Evolutionary conservation across 30 jellyfish, hydroid and myxozoan genomes (phyloP).

Genomic region (Cassiopea andromeda): DNA sequence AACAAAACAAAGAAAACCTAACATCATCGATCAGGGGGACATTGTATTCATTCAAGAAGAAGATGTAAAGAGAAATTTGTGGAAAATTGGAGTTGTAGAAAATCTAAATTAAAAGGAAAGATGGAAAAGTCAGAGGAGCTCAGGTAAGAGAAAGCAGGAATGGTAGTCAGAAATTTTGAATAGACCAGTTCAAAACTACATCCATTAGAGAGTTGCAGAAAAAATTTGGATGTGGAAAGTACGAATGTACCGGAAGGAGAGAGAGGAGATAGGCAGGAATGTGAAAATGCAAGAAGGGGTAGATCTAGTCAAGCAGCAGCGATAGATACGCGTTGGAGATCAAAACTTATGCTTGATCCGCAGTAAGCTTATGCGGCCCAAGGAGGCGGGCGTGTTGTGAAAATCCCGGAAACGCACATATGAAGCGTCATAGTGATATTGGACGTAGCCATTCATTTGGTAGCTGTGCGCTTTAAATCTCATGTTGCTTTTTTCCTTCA

Average conservation of each 20-base stretch:
- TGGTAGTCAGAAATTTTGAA: background rate
- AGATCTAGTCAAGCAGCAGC: background rate
- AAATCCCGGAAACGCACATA: background rate
- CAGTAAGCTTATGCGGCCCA: background rate
- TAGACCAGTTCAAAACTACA: background rate
- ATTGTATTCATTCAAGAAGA: background rate
- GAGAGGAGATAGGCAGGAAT: background rate
- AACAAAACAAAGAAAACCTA: background rate
- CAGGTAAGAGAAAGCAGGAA: background rate
- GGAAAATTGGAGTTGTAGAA: no score
- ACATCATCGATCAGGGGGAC: background rate
- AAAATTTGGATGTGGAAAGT: background rate
- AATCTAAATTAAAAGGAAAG: background rate
- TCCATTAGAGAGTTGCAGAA: background rate
- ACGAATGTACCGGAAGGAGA: background rate
- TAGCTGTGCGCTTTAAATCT: background rate
- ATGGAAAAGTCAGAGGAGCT: background rate
- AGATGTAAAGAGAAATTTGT: no score
- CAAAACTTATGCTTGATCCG: background rate
- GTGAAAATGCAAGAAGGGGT: background rate
- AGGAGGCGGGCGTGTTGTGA: background rate
- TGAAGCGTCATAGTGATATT: background rate
- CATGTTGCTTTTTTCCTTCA: background rate
- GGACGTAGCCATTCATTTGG: background rate
- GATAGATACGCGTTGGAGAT: background rate